Conservation (phyloP, 2,888 invertebrate genomes). For the Drosophila peninsularis region DNA sequence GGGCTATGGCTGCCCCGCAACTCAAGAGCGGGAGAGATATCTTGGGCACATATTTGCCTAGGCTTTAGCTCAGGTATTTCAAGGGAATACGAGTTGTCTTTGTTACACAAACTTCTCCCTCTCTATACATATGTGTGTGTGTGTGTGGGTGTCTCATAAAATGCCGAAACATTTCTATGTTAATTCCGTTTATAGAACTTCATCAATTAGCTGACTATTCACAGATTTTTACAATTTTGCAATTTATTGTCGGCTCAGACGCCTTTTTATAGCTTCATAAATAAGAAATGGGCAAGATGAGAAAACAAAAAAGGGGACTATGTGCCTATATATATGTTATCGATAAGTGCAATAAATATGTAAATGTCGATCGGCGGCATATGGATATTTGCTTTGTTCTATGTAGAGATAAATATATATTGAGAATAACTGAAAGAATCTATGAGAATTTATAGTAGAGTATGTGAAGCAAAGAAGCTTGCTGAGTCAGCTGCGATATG, state of each 20-base stretch:
- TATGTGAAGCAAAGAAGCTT: no score
- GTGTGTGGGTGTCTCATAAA: slow-evolving; percentile 3
- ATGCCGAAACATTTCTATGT: slow-evolving; percentile 1
- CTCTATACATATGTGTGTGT: not conserved
- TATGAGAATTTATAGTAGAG: not conserved
- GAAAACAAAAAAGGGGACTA: not conserved
- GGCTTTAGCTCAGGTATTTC: slow-evolving; percentile 22
- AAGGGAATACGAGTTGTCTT: slow-evolving; percentile 17
- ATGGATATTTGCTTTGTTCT: not conserved
- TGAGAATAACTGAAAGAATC: not conserved
- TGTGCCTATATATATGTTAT: not conserved
- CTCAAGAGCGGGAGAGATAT: not conserved
- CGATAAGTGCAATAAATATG: slow-evolving; percentile 2
- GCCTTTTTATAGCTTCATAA: slow-evolving; percentile 22
- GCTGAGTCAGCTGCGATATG: not conserved
- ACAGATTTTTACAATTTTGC: slow-evolving; percentile 6
- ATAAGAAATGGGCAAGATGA: slow-evolving; percentile 13
- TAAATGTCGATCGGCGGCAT: slow-evolving; percentile 5
- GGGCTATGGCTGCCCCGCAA: slow-evolving; percentile 22
- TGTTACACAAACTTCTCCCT: slow-evolving; percentile 1
- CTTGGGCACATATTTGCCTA: slow-evolving; percentile 25
- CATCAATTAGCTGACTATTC: slow-evolving; percentile 11
- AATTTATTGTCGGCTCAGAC: slow-evolving; percentile 6
- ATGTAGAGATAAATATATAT: not conserved
- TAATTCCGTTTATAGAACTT: slow-evolving; percentile 5